Evolutionary conservation across 2,113 vertebrate genomes (phyloP), one percentile per base, ranked within the genome.

Genomic region (human (Homo sapiens)): DNA sequence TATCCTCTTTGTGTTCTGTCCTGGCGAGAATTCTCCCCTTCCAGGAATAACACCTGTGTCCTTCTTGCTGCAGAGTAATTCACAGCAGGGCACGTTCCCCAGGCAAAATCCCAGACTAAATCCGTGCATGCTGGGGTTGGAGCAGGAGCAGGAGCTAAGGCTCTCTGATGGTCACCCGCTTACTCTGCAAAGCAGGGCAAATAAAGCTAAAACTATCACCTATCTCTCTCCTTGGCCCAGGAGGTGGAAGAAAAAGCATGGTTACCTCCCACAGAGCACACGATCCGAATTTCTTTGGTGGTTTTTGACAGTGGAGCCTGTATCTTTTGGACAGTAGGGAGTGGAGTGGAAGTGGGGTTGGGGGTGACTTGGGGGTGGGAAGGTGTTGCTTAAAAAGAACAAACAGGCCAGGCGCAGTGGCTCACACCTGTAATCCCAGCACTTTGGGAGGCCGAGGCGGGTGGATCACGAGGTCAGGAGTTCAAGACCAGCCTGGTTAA

Each of bases 21-120:
- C 92, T 59, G 64, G 92, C 92, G 30, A 40, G 75, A 70, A 64
- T 16, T 25, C 81, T 38, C 78, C 81, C 82, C 66, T 93, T 95
- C 97, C 94, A 93, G 94, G 86, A 97, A 89, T 75, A 79, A 83
- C 85, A 95, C 79, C 91, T 81, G 59, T 27, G 38, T 86, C 94
- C 95, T 94, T 50, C 89, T 84, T 3, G 38, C 79, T 84, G 75
- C 38, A 90, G 45, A 27, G 18, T 27, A 32, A 55, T 20, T 84
- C 38, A 2, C 3, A 0, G 55, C 0, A n/a, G n/a, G 0, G 12
- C 12, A 4, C 18, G 0, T 30, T 35, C 18, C 45, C 40, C 45
- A 35, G 61, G 32, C 25, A 9, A 52, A 68, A 68, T 35, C 66
- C 27, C 66, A 68, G 32, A 68, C 66, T 35, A 35, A 45, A 9